Percentiles rank a stretch among this genome's conserved stretches.
Evolutionary conservation across 2,113 vertebrate species (phyloP).

Genomic region (Cynopterus brachyotis): DNA sequence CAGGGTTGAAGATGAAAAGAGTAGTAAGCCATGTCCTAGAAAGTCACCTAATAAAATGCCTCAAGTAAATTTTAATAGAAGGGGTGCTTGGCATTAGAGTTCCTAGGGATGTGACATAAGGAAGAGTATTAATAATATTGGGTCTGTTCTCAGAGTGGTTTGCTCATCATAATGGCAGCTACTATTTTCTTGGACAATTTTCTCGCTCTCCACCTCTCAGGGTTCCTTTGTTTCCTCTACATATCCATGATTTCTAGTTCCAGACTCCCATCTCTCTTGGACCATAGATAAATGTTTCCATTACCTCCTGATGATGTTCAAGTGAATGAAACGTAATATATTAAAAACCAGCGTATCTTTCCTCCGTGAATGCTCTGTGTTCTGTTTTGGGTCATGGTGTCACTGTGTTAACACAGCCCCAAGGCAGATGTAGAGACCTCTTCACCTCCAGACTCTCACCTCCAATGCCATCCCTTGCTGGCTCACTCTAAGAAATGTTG

Average conservation of each 20-base stretch:
- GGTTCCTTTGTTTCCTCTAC: not conserved
- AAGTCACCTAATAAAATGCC: not conserved
- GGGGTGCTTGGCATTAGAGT: not conserved
- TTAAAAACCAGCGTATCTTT: not conserved
- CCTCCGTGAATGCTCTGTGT: not conserved
- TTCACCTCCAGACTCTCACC: not conserved
- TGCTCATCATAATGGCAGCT: not conserved
- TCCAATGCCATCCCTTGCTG: not conserved
- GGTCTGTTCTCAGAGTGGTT: not conserved
- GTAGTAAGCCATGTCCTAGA: not conserved
- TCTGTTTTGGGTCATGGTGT: not conserved
- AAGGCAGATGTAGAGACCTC: not conserved
- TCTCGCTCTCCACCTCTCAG: not conserved
- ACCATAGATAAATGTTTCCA: not conserved
- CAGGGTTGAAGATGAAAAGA: not conserved
- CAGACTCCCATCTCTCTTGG: not conserved
- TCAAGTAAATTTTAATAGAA: not conserved
- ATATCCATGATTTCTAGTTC: not conserved
- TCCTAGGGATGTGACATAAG: not conserved
- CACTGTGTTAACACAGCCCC: not conserved
- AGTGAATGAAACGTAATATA: not conserved
- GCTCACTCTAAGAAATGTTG: not conserved
- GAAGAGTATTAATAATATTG: not conserved
- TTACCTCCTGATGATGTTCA: not conserved
- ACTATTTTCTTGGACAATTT: not conserved